phyloP scores from a whole-genome alignment of 2,113 vertebrate species.

The Dolichallabes microphthalmus region DNA sequence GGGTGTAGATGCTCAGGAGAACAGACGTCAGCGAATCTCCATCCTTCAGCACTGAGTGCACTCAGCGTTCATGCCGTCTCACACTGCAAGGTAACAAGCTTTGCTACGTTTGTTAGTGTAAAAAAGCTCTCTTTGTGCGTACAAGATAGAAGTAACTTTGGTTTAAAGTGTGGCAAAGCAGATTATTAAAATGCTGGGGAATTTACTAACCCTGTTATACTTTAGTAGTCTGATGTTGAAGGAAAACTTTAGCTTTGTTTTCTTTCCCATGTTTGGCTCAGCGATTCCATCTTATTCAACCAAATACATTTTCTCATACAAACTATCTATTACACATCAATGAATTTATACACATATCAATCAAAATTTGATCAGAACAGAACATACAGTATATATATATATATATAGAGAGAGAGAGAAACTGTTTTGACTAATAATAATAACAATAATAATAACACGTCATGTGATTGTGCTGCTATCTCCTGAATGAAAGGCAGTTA shows the following conservation, averaged over 20 bases:
- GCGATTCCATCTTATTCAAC: background rate
- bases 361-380: background rate
- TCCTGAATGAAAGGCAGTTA: background rate
- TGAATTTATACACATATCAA: background rate
- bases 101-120: background rate
- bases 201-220: background rate
- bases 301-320: background rate
- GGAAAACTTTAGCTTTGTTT: background rate
- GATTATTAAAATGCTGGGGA: background rate
- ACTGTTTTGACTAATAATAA: background rate
- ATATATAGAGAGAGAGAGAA: background rate
- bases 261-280: background rate
- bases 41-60: constrained; percentile 35
- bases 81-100: constrained; percentile 13
- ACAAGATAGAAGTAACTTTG: background rate
- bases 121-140: background rate
- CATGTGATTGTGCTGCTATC: background rate
- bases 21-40: background rate
- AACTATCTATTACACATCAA: background rate
- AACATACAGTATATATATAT: background rate
- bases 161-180: background rate
- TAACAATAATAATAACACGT: background rate
- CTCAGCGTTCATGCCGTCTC: background rate
- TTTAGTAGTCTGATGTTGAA: background rate
- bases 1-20: constrained; percentile 27